Evolutionary conservation across 35 echinoderm and acorn worm species (phyloP), one percentile per base, ranked within the genome.

Genomic region (Ophiothrix spiculata): DNA sequence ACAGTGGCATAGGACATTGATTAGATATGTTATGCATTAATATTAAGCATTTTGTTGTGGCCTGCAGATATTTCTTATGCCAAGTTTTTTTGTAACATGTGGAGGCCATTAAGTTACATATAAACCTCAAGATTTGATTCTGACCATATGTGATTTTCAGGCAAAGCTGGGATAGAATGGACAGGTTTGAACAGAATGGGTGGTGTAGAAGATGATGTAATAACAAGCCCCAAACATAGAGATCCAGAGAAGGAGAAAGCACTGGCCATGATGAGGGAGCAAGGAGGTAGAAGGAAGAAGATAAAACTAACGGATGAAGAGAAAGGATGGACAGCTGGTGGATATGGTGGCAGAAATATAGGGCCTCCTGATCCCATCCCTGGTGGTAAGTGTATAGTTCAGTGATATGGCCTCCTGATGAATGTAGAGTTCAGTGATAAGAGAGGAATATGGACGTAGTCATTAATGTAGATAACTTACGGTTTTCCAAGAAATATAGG

Each of bases 351-450:
- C 49, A 77, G 96, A 56, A 39, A 63, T 14, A 34, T 94, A 33
- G 96, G 96, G 31, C 89, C 96, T 33, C 96, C 96, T 25, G 96
- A 99, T 78, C 96, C 96, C 2, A 94, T 94, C 73, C 96, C 96
- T 78, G 96, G 96, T 89, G 92, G 96, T 99, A 87, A 56, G 45
- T 80, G n/a, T n/a, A n/a, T n/a, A n/a, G n/a, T n/a, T n/a, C n/a
- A n/a, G n/a, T n/a, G n/a, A n/a, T n/a, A n/a, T n/a, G n/a, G n/a
- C n/a, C n/a, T n/a, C n/a, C n/a, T n/a, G n/a, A n/a, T n/a, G n/a
- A n/a, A n/a, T n/a, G n/a, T n/a, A n/a, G n/a, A n/a, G n/a, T n/a
- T n/a, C n/a, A n/a, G n/a, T n/a, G n/a, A n/a, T n/a, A n/a, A n/a
- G n/a, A n/a, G n/a, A n/a, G n/a, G n/a, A n/a, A n/a, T n/a, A n/a